Evolutionary conservation across 2,797 vertebrate genomes (phyloP).

Genomic region (Danio albolineatus): DNA sequence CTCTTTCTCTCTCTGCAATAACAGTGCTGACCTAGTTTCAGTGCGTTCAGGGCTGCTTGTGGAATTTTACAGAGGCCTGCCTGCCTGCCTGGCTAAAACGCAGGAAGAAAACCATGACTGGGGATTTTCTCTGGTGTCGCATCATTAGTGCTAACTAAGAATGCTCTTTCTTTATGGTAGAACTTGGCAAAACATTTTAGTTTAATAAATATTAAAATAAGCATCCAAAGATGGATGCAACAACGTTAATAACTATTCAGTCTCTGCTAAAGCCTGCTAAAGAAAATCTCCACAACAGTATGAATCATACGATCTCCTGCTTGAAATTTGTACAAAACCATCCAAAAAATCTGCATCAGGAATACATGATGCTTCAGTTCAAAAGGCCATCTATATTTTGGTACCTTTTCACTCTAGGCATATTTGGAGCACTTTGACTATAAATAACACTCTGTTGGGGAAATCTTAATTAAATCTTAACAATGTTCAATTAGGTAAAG

Average conservation of each 20-base stretch:
- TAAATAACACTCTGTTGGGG: conserved; percentile 55
- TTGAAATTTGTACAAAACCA: not conserved
- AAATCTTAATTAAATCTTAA: conserved; percentile 76
- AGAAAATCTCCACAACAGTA: not conserved
- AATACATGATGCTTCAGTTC: not conserved
- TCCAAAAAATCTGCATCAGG: not conserved
- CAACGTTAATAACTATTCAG: not conserved
- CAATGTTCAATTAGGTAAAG: conserved; percentile 72
- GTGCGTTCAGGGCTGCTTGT: conserved; percentile 88
- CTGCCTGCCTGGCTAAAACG: conserved; percentile 80
- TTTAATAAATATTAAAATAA: not conserved
- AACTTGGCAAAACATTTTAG: not conserved
- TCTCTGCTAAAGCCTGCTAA: not conserved
- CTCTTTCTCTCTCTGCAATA: conserved; percentile 86
- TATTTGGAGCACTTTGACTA: conserved; percentile 21
- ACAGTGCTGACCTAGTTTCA: conserved; percentile 90
- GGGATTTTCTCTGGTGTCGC: conserved; percentile 78
- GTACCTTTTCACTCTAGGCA: conserved; percentile 4
- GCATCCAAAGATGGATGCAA: not conserved
- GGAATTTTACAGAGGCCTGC: conserved; percentile 90
- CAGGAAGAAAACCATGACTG: conserved; percentile 85
- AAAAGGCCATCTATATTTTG: conserved; percentile 30
- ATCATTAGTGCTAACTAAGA: conserved; percentile 70
- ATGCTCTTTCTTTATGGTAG: conserved; percentile 2
- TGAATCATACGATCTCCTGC: not conserved